Conservation (phyloP, 2,113 vertebrate species). For the Sapayoa aenigma region DNA sequence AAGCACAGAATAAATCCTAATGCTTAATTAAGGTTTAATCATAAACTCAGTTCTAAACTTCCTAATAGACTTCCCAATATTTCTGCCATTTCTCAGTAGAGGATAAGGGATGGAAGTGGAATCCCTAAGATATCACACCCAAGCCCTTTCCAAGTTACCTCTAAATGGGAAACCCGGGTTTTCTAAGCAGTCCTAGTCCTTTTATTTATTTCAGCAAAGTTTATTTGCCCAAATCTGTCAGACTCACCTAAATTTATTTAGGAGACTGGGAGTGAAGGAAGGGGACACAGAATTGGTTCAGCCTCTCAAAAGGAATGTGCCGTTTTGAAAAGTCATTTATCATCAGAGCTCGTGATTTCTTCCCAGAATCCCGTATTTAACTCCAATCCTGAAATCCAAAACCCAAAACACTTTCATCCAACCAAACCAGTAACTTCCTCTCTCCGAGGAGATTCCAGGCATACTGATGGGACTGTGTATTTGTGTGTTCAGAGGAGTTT, state of each 20-base stretch:
- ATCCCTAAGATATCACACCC: not conserved
- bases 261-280: not conserved
- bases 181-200: not conserved
- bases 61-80: not conserved
- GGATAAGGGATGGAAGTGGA: not conserved
- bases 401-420: not conserved
- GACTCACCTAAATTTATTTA: not conserved
- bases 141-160: not conserved
- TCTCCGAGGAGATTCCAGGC: not conserved
- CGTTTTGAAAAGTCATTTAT: not conserved
- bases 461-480: not conserved
- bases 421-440: not conserved
- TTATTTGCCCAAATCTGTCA: not conserved
- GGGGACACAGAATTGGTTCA: not conserved
- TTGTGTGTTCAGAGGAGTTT: not conserved
- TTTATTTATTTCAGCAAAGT: not conserved
- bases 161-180: not conserved
- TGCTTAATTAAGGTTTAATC: not conserved
- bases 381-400: not conserved
- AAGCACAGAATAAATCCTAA: not conserved
- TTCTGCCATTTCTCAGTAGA: not conserved
- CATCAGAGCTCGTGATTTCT: not conserved
- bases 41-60: not conserved
- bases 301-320: not conserved
- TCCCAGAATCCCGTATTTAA: not conserved